These are phyloP conservation scores for Nesidiocoris tenuis DNA, from an alignment of 2,888 invertebrate species.

Conservation along the genomic window DNA sequence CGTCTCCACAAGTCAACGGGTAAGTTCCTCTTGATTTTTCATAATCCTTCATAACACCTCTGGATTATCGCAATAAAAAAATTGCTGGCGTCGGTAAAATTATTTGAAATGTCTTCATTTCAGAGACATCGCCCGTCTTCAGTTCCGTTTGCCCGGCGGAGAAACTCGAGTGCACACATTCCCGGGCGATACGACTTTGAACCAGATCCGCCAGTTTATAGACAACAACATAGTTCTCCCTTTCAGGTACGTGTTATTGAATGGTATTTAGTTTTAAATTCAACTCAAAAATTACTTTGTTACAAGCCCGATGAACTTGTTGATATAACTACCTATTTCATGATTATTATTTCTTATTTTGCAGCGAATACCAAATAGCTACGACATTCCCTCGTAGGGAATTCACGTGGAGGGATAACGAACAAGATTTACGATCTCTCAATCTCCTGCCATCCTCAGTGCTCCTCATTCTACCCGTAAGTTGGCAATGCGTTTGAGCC, in stretches of 20 bases:
- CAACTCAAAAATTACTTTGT: too few relatives aligned
- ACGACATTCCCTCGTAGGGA: conserved; percentile 75
- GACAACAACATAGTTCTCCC: conserved; percentile 58
- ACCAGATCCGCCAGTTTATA: conserved; percentile 60
- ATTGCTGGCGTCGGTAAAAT: too few relatives aligned
- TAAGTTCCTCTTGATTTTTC: background rate
- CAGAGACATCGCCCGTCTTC: conserved; percentile 66
- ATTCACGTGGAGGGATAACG: conserved; percentile 60
- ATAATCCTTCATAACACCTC: too few relatives aligned
- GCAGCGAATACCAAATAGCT: conserved; percentile 68
- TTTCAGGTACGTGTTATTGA: conserved; percentile 48
- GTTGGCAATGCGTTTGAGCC: too few relatives aligned
- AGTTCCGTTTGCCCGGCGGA: conserved; percentile 84
- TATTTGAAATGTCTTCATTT: too few relatives aligned
- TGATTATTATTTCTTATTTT: too few relatives aligned
- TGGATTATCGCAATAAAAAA: too few relatives aligned
- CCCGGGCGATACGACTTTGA: conserved; percentile 65
- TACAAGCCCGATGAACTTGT: too few relatives aligned
- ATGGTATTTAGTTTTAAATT: too few relatives aligned
- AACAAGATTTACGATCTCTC: conserved; percentile 63
- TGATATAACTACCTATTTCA: conserved; percentile 1
- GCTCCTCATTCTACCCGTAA: conserved; percentile 67
- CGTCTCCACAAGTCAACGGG: background rate
- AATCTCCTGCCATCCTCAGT: conserved; percentile 74
- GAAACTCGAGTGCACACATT: conserved; percentile 72